Evolutionary conservation across 2,888 invertebrate genomes (phyloP), one percentile per base, ranked within the genome.

Genomic region (Lasioglossum lativentre): DNA sequence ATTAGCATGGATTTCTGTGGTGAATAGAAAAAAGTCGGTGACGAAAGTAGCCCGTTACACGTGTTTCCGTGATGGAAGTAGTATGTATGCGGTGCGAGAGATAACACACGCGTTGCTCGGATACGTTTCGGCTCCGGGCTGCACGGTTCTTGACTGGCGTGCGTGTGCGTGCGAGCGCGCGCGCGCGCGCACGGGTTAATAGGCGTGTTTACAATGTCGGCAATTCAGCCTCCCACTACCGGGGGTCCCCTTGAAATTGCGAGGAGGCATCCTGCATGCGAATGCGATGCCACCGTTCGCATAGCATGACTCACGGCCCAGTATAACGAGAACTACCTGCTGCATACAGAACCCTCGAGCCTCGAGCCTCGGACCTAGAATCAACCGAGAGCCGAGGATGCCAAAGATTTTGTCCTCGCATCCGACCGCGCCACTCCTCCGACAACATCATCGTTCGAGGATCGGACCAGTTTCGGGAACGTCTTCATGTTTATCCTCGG

Each of bases 131-230:
- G 1, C 56, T 56, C 8, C 4, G 56, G 56, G 45, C 16, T 16
- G 66, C 74, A 70, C 52, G 75, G 75, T 85, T 85, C 86, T 87
- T 76, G 83, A 79, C 75, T 83, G 76, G 68, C 86, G 56, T 75
- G 73, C 86, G 56, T 76, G 73, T 78, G 73, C 84, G 56, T 78
- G 71, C 86, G n/a, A 10, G 80, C 82, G 87, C n/a, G n/a, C n/a
- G n/a, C n/a, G n/a, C n/a, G n/a, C n/a, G n/a, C n/a, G n/a, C n/a
- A n/a, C 83, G 86, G 85, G 78, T 88, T 88, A 88, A 88, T 75
- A 88, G 87, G 86, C 87, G 89, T 90, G 92, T 91, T 91, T 87
- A 91, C 92, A 91, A 92, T 92, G 89, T 86, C 85, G 88, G 87
- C 89, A 89, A 93, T 93, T 86, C 89, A 83, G 77, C 70, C 80